phyloP scores from a whole-genome alignment of 2,888 invertebrate genomes.

The Linyphia triangularis region DNA sequence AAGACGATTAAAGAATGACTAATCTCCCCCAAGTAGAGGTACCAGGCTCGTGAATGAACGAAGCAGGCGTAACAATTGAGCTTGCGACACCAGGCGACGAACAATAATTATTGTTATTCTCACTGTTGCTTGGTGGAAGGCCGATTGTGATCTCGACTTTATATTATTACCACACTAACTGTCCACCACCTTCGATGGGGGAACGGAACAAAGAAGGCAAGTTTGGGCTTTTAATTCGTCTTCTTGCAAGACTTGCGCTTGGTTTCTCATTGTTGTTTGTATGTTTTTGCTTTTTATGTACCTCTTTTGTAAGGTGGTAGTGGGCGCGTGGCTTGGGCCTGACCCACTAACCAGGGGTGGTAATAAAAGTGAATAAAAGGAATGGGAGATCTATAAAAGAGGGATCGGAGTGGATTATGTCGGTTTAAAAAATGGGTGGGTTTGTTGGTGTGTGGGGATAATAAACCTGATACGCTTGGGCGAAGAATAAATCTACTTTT shows the following conservation, averaged over 20 bases:
- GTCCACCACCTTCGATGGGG: constrained; percentile 28
- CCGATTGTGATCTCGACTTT: constrained; percentile 65
- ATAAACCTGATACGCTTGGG: background rate
- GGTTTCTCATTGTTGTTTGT: constrained; percentile 26
- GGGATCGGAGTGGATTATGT: background rate
- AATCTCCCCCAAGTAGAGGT: constrained; percentile 49
- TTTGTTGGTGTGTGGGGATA: background rate
- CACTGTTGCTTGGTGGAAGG: constrained; percentile 49
- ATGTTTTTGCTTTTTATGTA: constrained; percentile 35
- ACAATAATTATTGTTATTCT: constrained; percentile 73
- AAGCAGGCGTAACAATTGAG: constrained; percentile 56
- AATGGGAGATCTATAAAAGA: background rate
- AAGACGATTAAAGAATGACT: constrained; percentile 62
- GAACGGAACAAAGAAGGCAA: constrained; percentile 38
- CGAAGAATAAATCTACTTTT: background rate
- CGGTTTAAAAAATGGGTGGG: no score
- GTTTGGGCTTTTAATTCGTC: constrained; percentile 50
- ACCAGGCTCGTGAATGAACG: constrained; percentile 37
- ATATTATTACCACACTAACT: constrained; percentile 52
- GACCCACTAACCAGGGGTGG: constrained; percentile 15
- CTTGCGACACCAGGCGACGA: constrained; percentile 72
- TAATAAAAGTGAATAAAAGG: background rate
- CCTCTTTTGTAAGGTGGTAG: background rate
- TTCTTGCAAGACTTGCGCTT: constrained; percentile 31
- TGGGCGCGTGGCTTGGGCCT: constrained; percentile 32